These are phyloP conservation scores for Megaceryle maxima DNA, from an alignment of 2,113 vertebrate genomes.

Conservation along the genomic window DNA sequence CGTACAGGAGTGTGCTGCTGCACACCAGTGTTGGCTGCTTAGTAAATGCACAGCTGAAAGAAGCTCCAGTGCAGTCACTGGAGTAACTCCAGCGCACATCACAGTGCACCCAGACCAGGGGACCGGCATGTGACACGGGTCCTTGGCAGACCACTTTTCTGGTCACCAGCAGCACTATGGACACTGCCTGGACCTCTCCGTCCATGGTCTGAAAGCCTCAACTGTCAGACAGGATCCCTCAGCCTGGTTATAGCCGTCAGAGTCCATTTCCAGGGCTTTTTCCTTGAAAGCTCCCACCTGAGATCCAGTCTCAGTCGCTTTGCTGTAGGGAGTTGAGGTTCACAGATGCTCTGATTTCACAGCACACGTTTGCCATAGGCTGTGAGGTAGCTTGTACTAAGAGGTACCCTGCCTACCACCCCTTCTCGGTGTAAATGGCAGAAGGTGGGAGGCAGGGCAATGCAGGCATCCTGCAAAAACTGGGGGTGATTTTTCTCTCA, in stretches of 20 bases:
- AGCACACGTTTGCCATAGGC: no score
- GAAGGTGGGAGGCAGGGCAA: not conserved
- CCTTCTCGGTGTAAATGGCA: accelerated
- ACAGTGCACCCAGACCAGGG: accelerated
- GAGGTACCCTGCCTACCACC: accelerated
- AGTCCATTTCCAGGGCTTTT: not conserved
- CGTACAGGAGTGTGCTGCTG: not conserved
- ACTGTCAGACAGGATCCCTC: not conserved
- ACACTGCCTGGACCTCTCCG: not conserved
- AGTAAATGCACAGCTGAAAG: not conserved
- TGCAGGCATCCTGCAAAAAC: not conserved
- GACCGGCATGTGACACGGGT: not conserved
- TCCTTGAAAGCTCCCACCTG: not conserved
- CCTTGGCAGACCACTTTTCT: accelerated
- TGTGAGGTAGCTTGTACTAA: not conserved
- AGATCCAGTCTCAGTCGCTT: not conserved
- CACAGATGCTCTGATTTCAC: not conserved
- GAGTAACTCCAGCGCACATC: not conserved
- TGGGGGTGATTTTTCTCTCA: not conserved
- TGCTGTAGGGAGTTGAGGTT: no score
- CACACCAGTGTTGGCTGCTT: accelerated
- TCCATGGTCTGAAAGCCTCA: accelerated
- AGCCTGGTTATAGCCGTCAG: accelerated
- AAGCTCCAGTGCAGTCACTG: accelerated
- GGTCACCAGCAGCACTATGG: not conserved